Percentiles rank a stretch among this genome's conserved stretches.
These are phyloP conservation scores for Eira barbara DNA, from an alignment of 2,113 vertebrate genomes.

Conservation along the genomic window DNA sequence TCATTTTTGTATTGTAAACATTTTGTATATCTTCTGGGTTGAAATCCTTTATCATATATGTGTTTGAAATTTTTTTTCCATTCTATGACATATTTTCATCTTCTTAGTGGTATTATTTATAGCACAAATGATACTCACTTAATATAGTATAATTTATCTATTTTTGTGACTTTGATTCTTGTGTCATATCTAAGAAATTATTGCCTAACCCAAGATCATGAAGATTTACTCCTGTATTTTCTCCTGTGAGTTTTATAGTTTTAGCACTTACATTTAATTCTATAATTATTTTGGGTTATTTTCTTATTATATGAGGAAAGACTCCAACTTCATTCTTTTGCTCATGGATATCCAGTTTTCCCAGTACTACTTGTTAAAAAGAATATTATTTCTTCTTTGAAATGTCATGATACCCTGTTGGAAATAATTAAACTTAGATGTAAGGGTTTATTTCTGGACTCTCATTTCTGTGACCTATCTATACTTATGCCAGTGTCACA, in stretches of 20 bases:
- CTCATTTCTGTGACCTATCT: not conserved
- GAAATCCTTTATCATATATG: not conserved
- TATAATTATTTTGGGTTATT: not conserved
- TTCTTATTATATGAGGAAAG: not conserved
- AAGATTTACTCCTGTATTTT: not conserved
- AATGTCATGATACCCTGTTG: not conserved
- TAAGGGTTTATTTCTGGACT: not conserved
- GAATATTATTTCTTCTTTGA: not conserved
- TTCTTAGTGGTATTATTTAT: not conserved
- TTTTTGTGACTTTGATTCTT: not conserved
- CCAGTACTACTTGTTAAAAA: not conserved
- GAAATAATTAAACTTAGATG: not conserved
- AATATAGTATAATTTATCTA: not conserved
- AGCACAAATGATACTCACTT: not conserved
- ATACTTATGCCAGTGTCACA: not conserved
- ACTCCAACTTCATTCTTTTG: not conserved
- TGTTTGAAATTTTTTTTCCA: not conserved
- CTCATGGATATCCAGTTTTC: not conserved
- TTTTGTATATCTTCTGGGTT: not conserved
- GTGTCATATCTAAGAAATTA: not conserved
- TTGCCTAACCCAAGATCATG: not conserved
- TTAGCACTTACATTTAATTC: not conserved
- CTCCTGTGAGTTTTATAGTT: not conserved
- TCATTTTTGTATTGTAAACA: not conserved
- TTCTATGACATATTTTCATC: not conserved